Conservation (phyloP, 2,888 invertebrate species). For the Coleophora flavipennella region DNA sequence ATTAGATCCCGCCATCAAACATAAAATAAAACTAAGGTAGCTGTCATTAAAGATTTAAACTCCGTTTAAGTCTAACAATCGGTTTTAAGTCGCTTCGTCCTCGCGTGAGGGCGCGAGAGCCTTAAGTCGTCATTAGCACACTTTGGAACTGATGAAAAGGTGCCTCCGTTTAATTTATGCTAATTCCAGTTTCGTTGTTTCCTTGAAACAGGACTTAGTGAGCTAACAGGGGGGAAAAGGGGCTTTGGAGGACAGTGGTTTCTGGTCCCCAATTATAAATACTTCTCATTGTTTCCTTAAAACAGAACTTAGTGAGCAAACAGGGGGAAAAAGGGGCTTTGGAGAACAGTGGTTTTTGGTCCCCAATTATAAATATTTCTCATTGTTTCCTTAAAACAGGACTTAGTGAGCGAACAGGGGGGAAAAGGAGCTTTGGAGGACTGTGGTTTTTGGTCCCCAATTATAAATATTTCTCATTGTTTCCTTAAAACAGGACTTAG, state of each 20-base stretch:
- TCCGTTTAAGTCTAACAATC: constrained; percentile 10
- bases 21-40: neutral
- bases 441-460: too few relatives aligned
- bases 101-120: constrained; percentile 49
- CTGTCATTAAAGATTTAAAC: constrained; percentile 5
- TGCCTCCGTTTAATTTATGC: constrained; percentile 57
- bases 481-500: constrained; percentile 46
- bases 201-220: constrained; percentile 41
- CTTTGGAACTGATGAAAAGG: constrained; percentile 47
- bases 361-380: constrained; percentile 21
- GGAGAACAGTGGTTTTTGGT: too few relatives aligned
- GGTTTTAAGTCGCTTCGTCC: constrained; percentile 6
- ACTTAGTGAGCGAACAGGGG: constrained; percentile 25
- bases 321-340: constrained; percentile 17
- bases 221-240: constrained; percentile 21
- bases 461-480: constrained; percentile 39
- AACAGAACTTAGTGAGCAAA: constrained; percentile 28
- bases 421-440: constrained; percentile 10
- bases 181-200: constrained; percentile 61
- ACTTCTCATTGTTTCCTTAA: constrained; percentile 61
- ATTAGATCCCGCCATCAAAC: too few relatives aligned
- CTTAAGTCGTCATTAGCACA: constrained; percentile 52
- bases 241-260: too few relatives aligned
- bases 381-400: constrained; percentile 52
- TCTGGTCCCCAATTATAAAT: too few relatives aligned